phyloP scores from a whole-genome alignment of 2,888 invertebrate species.

The Athalia rosae region DNA sequence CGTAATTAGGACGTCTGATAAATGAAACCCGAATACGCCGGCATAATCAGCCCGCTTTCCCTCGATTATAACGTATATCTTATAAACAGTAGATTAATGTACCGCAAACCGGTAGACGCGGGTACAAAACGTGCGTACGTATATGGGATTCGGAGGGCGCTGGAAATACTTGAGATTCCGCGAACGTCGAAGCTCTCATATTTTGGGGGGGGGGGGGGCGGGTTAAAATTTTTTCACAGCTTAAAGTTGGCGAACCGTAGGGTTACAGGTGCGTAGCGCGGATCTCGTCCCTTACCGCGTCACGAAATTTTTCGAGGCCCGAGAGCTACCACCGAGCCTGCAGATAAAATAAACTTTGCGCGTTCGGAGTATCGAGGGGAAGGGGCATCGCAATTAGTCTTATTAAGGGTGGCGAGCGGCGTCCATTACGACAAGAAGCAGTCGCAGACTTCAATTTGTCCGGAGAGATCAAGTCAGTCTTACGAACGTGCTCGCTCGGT shows the following conservation, averaged over 20 bases:
- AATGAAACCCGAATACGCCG: constrained; percentile 32
- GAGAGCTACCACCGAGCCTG: too few species aligned
- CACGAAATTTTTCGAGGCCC: too few species aligned
- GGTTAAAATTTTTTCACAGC: too few species aligned
- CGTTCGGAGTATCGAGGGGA: background rate
- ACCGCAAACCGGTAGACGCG: constrained; percentile 20
- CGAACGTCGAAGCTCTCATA: too few species aligned
- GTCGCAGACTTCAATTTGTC: constrained; percentile 39
- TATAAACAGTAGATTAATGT: constrained; percentile 21
- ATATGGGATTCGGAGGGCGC: too few species aligned
- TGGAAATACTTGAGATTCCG: background rate
- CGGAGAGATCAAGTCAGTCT: constrained; percentile 16
- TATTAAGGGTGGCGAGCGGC: constrained; percentile 14
- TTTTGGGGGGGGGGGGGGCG: too few species aligned
- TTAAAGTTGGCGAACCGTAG: too few species aligned
- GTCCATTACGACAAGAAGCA: constrained; percentile 29
- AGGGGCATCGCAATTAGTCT: constrained; percentile 35
- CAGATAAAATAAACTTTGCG: background rate
- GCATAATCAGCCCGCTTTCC: background rate
- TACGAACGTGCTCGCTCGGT: too few species aligned
- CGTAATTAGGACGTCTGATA: constrained; percentile 42
- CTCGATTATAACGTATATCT: constrained; percentile 3
- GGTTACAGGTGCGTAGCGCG: too few species aligned
- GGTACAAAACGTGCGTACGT: too few species aligned
- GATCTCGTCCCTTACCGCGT: too few species aligned